Conservation (phyloP, 2,113 vertebrate genomes). For the Solea solea region DNA sequence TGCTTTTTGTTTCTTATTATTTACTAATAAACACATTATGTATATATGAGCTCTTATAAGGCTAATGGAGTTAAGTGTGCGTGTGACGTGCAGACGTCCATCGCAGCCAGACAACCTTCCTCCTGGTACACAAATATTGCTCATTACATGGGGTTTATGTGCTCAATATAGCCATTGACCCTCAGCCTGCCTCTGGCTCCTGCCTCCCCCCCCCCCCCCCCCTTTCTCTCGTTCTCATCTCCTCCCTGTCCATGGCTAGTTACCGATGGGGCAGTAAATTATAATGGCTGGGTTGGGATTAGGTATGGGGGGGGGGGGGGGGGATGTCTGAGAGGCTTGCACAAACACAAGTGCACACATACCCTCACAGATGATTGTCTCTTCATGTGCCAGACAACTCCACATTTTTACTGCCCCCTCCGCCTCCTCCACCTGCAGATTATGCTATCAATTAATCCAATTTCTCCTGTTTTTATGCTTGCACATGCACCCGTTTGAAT, state of each 20-base stretch:
- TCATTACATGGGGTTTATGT: slow-evolving; percentile 80
- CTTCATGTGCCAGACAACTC: slow-evolving; percentile 61
- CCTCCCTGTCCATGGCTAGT: slow-evolving; percentile 69
- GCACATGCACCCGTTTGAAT: slow-evolving; percentile 19
- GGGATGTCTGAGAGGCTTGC: slow-evolving; percentile 49
- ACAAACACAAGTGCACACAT: slow-evolving; percentile 14
- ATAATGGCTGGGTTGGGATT: slow-evolving; percentile 68
- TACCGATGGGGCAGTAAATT: slow-evolving; percentile 75
- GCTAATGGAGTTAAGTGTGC: slow-evolving; percentile 42
- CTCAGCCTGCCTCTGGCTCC: slow-evolving; percentile 60
- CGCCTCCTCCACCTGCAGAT: slow-evolving; percentile 62
- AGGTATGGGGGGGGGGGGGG: slow-evolving; percentile 47
- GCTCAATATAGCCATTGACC: slow-evolving; percentile 76
- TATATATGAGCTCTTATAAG: not conserved
- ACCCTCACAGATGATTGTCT: slow-evolving; percentile 64
- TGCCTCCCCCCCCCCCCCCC: slow-evolving; percentile 47
- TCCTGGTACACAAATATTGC: slow-evolving; percentile 78
- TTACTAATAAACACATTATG: slow-evolving; percentile 12
- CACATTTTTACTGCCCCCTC: slow-evolving; percentile 53
- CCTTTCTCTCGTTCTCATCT: slow-evolving; percentile 55
- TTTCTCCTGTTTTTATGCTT: slow-evolving; percentile 47
- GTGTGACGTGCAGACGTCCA: slow-evolving; percentile 46
- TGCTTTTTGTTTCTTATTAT: not conserved
- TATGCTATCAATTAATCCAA: slow-evolving; percentile 68
- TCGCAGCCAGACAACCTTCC: slow-evolving; percentile 68